These are phyloP conservation scores for Catharus fuscescens DNA, from an alignment of 2,113 vertebrate species.

Conservation along the genomic window DNA sequence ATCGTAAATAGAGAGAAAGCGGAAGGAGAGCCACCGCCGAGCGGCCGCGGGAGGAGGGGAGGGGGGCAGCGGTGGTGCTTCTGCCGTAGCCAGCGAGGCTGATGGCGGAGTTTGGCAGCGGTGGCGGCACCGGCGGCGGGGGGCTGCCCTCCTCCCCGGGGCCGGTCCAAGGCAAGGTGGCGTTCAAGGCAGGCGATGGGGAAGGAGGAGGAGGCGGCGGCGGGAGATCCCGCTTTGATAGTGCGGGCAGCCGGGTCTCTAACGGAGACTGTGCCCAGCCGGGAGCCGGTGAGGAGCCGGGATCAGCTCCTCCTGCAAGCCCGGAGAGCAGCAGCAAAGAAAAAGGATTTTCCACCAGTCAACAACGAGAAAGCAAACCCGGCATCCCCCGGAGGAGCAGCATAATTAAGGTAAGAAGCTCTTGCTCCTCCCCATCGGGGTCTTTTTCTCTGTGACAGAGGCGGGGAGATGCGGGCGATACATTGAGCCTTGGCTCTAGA, in stretches of 20 bases:
- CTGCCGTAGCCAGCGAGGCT: slow-evolving; percentile 65
- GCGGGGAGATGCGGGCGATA: neutral
- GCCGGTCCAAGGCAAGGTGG: slow-evolving; percentile 66
- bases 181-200: slow-evolving; percentile 72
- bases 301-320: slow-evolving; percentile 74
- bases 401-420: slow-evolving; percentile 90
- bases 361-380: slow-evolving; percentile 77
- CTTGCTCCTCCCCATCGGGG: neutral
- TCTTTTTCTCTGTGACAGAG: neutral
- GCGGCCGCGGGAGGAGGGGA: slow-evolving; percentile 54
- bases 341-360: slow-evolving; percentile 49
- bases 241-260: slow-evolving; percentile 75
- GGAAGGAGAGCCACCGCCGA: slow-evolving; percentile 59
- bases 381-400: slow-evolving; percentile 92
- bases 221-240: slow-evolving; percentile 74
- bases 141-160: slow-evolving; percentile 72
- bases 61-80: slow-evolving; percentile 49
- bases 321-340: slow-evolving; percentile 65
- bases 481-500: neutral
- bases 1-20: slow-evolving; percentile 50
- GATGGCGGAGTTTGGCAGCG: slow-evolving; percentile 77
- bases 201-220: slow-evolving; percentile 72
- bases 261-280: slow-evolving; percentile 86
- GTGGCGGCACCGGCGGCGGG: slow-evolving; percentile 63
- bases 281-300: slow-evolving; percentile 69